Evolutionary conservation across 2,888 invertebrate genomes (phyloP).

Genomic region (Bibio marci): DNA sequence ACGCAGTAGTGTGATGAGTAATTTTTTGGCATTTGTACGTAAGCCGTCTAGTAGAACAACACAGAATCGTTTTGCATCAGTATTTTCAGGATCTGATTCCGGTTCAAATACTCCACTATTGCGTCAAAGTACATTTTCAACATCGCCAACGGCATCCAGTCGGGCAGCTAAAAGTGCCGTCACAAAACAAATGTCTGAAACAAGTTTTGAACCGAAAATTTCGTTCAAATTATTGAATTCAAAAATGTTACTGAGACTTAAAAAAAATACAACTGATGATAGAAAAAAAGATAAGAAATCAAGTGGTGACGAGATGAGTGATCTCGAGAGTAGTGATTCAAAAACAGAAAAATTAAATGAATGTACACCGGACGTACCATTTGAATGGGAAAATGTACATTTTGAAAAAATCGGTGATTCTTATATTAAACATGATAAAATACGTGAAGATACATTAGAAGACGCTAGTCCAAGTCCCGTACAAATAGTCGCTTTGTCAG

Average conservation of each 20-base stretch:
- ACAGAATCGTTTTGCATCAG: slow-evolving; percentile 27
- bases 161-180: slow-evolving; percentile 44
- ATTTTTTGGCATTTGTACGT: slow-evolving; percentile 31
- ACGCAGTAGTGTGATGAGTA: slow-evolving; percentile 26
- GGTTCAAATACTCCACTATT: slow-evolving; percentile 34
- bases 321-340: slow-evolving; percentile 14
- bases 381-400: slow-evolving; percentile 29
- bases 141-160: slow-evolving; percentile 40
- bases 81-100: slow-evolving; percentile 27
- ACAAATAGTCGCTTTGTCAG: slow-evolving; percentile 24
- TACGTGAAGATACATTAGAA: slow-evolving; percentile 20
- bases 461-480: slow-evolving; percentile 14
- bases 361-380: slow-evolving; percentile 10
- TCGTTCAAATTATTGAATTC: slow-evolving; percentile 28
- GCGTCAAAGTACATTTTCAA: slow-evolving; percentile 35
- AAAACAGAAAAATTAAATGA: slow-evolving; percentile 11
- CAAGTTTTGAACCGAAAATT: slow-evolving; percentile 31
- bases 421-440: slow-evolving; percentile 30
- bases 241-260: slow-evolving; percentile 28
- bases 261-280: slow-evolving; percentile 24
- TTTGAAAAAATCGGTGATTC: slow-evolving; percentile 32
- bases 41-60: slow-evolving; percentile 37
- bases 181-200: slow-evolving; percentile 45
- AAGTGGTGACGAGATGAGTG: slow-evolving; percentile 24
- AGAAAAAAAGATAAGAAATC: slow-evolving; percentile 17